Percentiles rank a stretch among this genome's conserved stretches.
Conservation (phyloP, 2,888 invertebrate species). For the Opisthograptis luteolata region DNA sequence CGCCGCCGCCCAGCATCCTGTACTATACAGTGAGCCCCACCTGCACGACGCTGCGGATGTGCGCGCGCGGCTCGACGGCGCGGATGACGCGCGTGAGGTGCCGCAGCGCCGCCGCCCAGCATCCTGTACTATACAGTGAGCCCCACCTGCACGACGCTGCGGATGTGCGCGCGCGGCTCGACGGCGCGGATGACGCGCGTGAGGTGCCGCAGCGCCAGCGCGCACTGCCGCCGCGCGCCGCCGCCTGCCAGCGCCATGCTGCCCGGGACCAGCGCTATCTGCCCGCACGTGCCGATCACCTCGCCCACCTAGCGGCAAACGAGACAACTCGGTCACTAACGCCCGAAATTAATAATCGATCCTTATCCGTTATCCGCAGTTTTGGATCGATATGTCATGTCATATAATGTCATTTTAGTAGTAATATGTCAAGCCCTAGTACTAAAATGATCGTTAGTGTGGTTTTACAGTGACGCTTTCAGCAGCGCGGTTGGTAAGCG, state of each 20-base stretch:
- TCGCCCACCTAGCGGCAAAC: conserved; percentile 87
- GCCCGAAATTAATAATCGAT: too few relatives aligned
- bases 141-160: conserved; percentile 93
- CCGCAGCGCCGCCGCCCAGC: not conserved
- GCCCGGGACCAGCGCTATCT: conserved; percentile 93
- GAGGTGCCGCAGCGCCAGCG: conserved; percentile 92
- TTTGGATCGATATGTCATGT: too few relatives aligned
- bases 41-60: conserved; percentile 5
- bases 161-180: conserved; percentile 89
- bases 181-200: conserved; percentile 92
- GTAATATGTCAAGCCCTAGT: too few relatives aligned
- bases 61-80: not conserved
- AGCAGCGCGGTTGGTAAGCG: too few relatives aligned
- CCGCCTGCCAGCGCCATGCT: conserved; percentile 79
- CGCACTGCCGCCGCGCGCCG: conserved; percentile 92
- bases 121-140: too few relatives aligned
- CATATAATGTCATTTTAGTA: too few relatives aligned
- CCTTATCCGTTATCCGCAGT: too few relatives aligned
- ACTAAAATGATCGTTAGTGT: too few relatives aligned
- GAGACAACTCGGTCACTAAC: too few relatives aligned
- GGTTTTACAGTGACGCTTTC: too few relatives aligned
- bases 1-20: too few relatives aligned
- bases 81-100: conserved; percentile 6
- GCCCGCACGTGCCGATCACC: conserved; percentile 94
- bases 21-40: not conserved